Evolutionary conservation across 2,113 vertebrate species (phyloP), one percentile per base, ranked within the genome.

Genomic region (Leptodactylus fuscus): DNA sequence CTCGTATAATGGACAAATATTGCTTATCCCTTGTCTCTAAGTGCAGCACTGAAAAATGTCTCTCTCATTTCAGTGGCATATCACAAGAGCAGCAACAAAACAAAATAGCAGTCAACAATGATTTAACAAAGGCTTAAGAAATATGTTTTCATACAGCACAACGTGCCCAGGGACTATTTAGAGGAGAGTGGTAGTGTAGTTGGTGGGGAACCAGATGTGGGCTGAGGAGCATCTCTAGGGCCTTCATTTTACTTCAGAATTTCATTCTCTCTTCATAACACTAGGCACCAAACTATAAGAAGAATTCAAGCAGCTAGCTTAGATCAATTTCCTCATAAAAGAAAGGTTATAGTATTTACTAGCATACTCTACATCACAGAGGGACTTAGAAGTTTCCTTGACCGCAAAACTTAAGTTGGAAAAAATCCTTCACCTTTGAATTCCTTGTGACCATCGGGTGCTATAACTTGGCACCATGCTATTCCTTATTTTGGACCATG

Each of bases 1-100:
- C 73, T 65, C 41, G 2, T 32, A 81, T 67, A 81, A 81, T 81
- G 79, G 36, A 81, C 79, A 81, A 81, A 67, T 65, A 44, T 27
- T 60, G 53, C 78, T 36, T 67, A 69, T 81, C 16, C 58, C n/a
- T n/a, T 22, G 60, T 67, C 55, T 81, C 58, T 36, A 81, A 81
- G 58, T 65, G 36, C 79, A 4, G 32, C 60, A 49, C 60, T 67
- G 79, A 81, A 81, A 67, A 67, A 67, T 67, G 58, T 48, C 60
- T 81, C 24, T 27, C 24, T 44, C 60, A 65, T 67, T 67, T 65
- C 46, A 69, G 41, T 48, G 60, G 79, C 60, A 46, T 48, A 46
- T 62, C 41, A 32, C 9, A 49, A 81, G 36, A 34, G 60, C 46
- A 49, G 44, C 24, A 36, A 79, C 10, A 51, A 79, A 79, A 79